phyloP scores from a whole-genome alignment of 2,888 invertebrate genomes.

The Lochmaea crataegi region DNA sequence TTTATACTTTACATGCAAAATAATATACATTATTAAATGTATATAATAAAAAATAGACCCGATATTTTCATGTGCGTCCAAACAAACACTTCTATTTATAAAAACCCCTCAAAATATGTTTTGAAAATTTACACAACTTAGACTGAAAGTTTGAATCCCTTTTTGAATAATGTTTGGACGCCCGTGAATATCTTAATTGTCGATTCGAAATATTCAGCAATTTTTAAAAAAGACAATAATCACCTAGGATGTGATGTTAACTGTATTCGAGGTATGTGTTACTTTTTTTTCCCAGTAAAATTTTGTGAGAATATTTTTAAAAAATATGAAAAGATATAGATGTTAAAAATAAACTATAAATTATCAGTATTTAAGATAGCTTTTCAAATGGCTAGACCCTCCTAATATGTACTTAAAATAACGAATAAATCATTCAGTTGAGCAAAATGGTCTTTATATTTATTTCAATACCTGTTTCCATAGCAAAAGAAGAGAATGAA shows the following conservation, averaged over 20 bases:
- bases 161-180: not conserved
- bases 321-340: slow-evolving; percentile 56
- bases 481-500: no score
- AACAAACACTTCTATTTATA: not conserved
- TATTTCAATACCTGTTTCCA: slow-evolving; percentile 25
- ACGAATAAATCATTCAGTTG: slow-evolving; percentile 62
- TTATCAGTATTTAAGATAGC: slow-evolving; percentile 67
- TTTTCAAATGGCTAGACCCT: slow-evolving; percentile 66
- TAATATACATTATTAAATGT: not conserved
- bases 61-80: not conserved
- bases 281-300: slow-evolving; percentile 35
- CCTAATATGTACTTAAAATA: slow-evolving; percentile 64
- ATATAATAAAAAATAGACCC: not conserved
- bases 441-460: slow-evolving; percentile 49
- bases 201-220: slow-evolving; percentile 15
- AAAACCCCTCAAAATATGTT: not conserved
- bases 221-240: slow-evolving; percentile 45
- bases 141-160: no score
- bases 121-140: not conserved
- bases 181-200: not conserved
- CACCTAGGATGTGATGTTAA: slow-evolving; percentile 34
- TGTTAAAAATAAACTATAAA: slow-evolving; percentile 64
- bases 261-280: not conserved
- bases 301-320: slow-evolving; percentile 53
- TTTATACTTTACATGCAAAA: not conserved